phyloP scores from a whole-genome alignment of 2,888 invertebrate genomes.

The Meteorus colon region DNA sequence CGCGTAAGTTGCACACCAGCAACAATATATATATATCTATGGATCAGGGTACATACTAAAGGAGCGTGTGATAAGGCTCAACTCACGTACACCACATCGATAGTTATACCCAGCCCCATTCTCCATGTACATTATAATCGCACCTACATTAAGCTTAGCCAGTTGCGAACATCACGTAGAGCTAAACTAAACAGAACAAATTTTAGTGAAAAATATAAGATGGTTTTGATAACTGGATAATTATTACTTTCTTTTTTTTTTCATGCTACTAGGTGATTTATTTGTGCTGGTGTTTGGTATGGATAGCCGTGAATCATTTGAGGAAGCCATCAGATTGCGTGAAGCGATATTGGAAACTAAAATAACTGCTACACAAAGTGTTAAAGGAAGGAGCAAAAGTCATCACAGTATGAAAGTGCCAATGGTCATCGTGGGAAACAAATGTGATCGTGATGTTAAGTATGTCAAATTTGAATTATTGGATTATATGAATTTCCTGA shows the following conservation, averaged over 20 bases:
- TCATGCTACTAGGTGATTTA: conserved; percentile 78
- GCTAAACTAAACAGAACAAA: conserved; percentile 3
- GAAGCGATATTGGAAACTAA: conserved; percentile 91
- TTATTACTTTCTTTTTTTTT: conserved; percentile 17
- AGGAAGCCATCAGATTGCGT: conserved; percentile 86
- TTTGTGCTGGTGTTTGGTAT: conserved; percentile 89
- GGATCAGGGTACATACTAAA: not conserved
- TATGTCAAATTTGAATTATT: conserved; percentile 69
- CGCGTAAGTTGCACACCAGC: conserved; percentile 18
- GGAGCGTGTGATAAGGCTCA: not conserved
- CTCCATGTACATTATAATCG: not conserved
- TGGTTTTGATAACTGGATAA: not conserved
- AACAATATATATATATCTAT: not conserved
- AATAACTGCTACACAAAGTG: conserved; percentile 79
- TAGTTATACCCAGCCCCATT: not conserved
- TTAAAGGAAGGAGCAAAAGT: conserved; percentile 79
- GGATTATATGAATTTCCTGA: not conserved
- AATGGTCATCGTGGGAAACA: conserved; percentile 91
- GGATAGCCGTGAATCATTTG: conserved; percentile 89
- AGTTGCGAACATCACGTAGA: not conserved
- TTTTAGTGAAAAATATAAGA: not conserved
- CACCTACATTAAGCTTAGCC: not conserved
- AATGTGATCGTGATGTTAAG: conserved; percentile 88
- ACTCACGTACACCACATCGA: conserved; percentile 13
- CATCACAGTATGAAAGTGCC: conserved; percentile 79